Evolutionary conservation across 1,140 invertebrate species (phyloP), one percentile per base, ranked within the genome.

Genomic region (Pantala flavescens): DNA sequence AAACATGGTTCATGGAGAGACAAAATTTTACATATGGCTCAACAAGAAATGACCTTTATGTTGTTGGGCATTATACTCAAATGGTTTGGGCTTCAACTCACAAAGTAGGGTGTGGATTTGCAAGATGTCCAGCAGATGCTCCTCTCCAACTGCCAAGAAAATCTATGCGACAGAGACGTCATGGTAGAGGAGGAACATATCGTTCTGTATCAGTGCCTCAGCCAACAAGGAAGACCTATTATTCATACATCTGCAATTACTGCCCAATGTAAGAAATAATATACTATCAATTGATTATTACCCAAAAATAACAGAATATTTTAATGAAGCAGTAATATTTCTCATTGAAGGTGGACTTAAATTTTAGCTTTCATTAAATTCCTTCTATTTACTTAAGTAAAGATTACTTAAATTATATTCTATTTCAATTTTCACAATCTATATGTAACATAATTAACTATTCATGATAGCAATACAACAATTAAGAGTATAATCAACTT

Each of bases 171-270:
- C 71, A 71, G 71, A 49, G 24, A 70, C 43, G 63, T 19, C 23
- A 28, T 72, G 55, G 36, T 19, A 36, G 43, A 71, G n/a, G 70
- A 55, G 77, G 79, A 63, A 21, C 16, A 14, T 63, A 63, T 14
- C 3, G 49, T 7, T 16, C 49, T 63, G 16, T 63, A 77, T 76
- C 80, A 74, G 78, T 78, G 16, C 49, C 49, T 63, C 49, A 16
- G 12, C 16, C 49, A 3, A 63, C 49, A 16, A 85, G 85, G 78
- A 87, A 87, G 63, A 83, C 87, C 5, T 93, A 89, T 81, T 93
- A 87, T 82, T 92, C 90, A 82, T 94, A 94, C 80, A 88, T 94
- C n/a, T 94, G 92, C 81, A 93, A 94, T 83, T 94, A 94, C 81
- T 93, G 92, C 81, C 92, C 92, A 1, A 88, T 87, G 92, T 93